A percentile compares a stretch with the other conserved stretches of the same genome.
These are phyloP conservation scores for Pygoscelis antarcticus DNA, from an alignment of 2,113 vertebrate genomes.

Conservation along the genomic window DNA sequence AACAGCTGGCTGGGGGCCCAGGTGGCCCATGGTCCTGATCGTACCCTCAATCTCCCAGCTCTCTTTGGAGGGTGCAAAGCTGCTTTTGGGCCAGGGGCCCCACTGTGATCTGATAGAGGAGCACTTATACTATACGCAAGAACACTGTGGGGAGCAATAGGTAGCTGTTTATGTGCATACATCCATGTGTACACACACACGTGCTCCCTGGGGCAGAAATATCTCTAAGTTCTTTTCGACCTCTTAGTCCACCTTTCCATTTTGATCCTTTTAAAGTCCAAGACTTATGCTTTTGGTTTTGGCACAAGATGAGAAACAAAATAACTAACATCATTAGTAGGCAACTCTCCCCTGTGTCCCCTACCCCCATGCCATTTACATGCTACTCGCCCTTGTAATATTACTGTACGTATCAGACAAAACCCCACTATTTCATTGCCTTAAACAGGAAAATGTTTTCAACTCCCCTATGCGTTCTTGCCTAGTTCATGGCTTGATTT, in stretches of 20 bases:
- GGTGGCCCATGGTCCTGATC: background rate
- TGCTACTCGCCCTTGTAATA: background rate
- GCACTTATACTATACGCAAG: background rate
- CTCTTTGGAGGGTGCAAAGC: background rate
- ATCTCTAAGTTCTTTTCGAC: background rate
- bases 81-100: background rate
- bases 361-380: background rate
- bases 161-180: background rate
- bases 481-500: conserved; percentile 51
- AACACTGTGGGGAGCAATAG: background rate
- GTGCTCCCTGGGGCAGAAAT: background rate
- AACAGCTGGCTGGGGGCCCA: background rate
- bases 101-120: background rate
- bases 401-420: background rate
- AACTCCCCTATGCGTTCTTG: background rate
- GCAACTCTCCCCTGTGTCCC: background rate
- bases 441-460: conserved; percentile 46
- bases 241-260: background rate
- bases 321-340: background rate
- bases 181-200: background rate
- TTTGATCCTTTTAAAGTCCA: background rate
- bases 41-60: background rate
- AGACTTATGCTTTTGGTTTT: background rate
- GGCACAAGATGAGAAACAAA: background rate
- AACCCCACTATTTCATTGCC: background rate